Conservation (phyloP, 2,888 invertebrate species). For the Odontothrips loti region DNA sequence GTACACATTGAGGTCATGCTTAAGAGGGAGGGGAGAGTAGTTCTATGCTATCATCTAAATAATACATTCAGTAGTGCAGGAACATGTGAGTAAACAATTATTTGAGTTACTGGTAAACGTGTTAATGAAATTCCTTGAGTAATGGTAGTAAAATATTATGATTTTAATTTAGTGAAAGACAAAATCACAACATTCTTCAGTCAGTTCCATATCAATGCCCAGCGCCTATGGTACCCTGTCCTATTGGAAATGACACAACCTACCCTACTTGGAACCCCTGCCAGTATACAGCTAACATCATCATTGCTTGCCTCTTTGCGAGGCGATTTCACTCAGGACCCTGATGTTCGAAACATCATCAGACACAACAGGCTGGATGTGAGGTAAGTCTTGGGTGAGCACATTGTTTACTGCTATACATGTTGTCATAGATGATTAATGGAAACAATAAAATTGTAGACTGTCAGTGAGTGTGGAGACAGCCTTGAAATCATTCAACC, state of each 20-base stretch:
- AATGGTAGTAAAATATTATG: conserved; percentile 30
- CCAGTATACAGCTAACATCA: conserved; percentile 53
- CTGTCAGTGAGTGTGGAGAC: conserved; percentile 54
- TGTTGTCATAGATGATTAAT: background rate
- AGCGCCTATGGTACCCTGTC: conserved; percentile 55
- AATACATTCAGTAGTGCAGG: conserved; percentile 59
- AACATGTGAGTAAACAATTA: conserved; percentile 53
- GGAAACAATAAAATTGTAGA: conserved; percentile 42
- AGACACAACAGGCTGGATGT: conserved; percentile 50
- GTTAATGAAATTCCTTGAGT: background rate
- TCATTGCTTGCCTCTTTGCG: conserved; percentile 60
- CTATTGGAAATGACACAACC: conserved; percentile 53
- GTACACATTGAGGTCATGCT: conserved; percentile 63
- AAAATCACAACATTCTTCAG: conserved; percentile 50
- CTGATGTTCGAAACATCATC: conserved; percentile 57
- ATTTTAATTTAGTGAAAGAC: conserved; percentile 51
- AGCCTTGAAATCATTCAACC: conserved; percentile 55
- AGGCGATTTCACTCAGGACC: conserved; percentile 64
- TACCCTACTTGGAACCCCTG: conserved; percentile 60
- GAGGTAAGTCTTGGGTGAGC: conserved; percentile 44
- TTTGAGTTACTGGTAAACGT: too few species aligned
- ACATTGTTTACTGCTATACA: background rate
- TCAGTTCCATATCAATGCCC: conserved; percentile 51
- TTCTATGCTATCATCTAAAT: conserved; percentile 63
- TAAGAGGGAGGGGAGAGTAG: conserved; percentile 62